Base-by-base conservation (phyloP, 2,797 vertebrate genomes). In the Dromococcyx pavoninus region DNA sequence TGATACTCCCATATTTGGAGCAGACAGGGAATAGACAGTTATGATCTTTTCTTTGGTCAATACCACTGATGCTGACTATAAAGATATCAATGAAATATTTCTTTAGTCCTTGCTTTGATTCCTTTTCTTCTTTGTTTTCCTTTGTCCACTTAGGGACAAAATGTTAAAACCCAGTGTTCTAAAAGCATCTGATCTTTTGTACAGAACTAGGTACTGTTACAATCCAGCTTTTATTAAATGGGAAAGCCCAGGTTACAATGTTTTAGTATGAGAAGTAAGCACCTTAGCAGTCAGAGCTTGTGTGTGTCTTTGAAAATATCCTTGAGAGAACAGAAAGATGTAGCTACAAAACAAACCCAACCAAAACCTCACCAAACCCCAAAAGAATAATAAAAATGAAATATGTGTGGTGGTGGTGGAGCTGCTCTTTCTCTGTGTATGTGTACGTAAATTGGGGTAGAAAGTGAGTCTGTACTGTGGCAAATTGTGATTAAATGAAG, bases 401-500 rank as follows among this genome's bases (percentile, higher is more conserved):
- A 43, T 71, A 5, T 25, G 4, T 51, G 23, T 43, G 22, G 16
- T 64, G 35, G 35, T 64, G 57, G 17, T 80, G 46, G 72, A 72
- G 41, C 58, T 94, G 78, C 32, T 82, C 62, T 72, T 71, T 82
- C 17, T 81, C 24, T 70, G 11, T 61, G 2, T 43, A 11, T 27
- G 16, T 66, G 16, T 41, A 23, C 1, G 2, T 65, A 88, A 79
- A 61, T 93, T 62, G 43, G 51, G 57, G 74, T 54, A 74, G 74
- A 86, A 93, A 84, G 51, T 70, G 85, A 78, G 32, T 83, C 89
- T 89, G 91, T 76, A 89, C 89, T 89, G 11, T 65, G 48, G n/a
- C 18, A 94, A 95, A 90, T 95, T n/a, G 74, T 88, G 70, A 94
- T 94, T 91, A 89, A 94, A 91, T 80, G 79, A 94, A 57, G 32